Evolutionary conservation across 2,888 invertebrate genomes (phyloP).

Genomic region (Cantharis lateralis): DNA sequence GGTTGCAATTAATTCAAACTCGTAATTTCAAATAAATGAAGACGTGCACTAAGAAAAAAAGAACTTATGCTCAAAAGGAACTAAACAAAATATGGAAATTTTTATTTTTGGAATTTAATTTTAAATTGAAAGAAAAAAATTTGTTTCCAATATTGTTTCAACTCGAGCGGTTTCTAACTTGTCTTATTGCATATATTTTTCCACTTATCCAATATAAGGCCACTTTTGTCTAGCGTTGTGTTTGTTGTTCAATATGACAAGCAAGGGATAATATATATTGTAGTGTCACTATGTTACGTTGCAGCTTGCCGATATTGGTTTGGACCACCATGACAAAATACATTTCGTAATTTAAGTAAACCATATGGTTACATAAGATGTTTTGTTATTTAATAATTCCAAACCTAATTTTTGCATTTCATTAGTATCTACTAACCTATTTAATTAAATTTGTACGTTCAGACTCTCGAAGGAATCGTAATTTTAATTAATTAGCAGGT

Average conservation of each 20-base stretch:
- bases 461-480: background rate
- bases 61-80: background rate
- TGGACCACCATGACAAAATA: slow-evolving; percentile 14
- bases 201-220: slow-evolving; percentile 4
- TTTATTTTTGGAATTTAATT: background rate
- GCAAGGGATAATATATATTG: slow-evolving; percentile 16
- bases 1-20: too few relatives aligned
- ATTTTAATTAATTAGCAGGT: background rate
- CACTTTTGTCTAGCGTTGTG: slow-evolving; percentile 8
- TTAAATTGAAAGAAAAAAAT: background rate
- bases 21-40: too few relatives aligned
- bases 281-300: slow-evolving; percentile 6
- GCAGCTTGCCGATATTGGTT: slow-evolving; percentile 14
- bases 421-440: background rate
- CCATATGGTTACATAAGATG: background rate
- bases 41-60: background rate
- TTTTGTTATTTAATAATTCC: background rate
- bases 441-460: background rate
- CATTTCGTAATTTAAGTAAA: background rate
- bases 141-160: background rate
- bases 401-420: background rate
- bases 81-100: background rate
- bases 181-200: slow-evolving; percentile 4
- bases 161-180: background rate
- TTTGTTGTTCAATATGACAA: slow-evolving; percentile 11